Conservation (phyloP, 2,888 invertebrate species). For the Drosophila nigricruria region DNA sequence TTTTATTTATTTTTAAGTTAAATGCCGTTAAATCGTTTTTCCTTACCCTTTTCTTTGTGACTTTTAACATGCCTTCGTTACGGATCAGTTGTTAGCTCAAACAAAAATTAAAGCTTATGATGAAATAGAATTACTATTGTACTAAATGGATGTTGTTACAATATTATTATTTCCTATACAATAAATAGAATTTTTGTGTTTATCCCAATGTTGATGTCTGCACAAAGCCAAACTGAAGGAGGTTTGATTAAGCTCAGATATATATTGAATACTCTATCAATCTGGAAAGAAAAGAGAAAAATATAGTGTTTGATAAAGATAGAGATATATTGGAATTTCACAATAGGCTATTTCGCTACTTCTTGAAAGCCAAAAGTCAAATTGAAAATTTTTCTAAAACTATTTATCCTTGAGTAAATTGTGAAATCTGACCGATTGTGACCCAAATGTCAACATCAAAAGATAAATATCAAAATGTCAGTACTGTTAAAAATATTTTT, state of each 20-base stretch:
- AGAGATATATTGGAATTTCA: not conserved
- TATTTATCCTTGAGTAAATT: not conserved
- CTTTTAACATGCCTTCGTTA: not conserved
- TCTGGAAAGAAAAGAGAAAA: not conserved
- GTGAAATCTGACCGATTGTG: not conserved
- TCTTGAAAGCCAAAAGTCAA: too few relatives aligned
- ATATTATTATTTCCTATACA: not conserved
- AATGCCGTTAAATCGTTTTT: conserved; percentile 22
- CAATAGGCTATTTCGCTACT: not conserved
- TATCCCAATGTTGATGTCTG: too few relatives aligned
- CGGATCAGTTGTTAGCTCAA: not conserved
- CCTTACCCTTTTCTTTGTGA: not conserved
- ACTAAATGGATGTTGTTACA: not conserved
- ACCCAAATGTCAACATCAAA: conserved; percentile 15
- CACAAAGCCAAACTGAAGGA: too few relatives aligned
- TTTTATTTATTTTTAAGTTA: conserved; percentile 16
- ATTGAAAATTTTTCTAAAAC: not conserved
- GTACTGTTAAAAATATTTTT: conserved; percentile 13
- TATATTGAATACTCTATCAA: too few relatives aligned
- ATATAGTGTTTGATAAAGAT: not conserved
- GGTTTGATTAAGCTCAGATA: too few relatives aligned
- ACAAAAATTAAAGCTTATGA: not conserved
- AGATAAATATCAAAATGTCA: conserved; percentile 18
- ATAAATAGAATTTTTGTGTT: not conserved
- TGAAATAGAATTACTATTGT: not conserved